Percentiles rank a stretch among this genome's conserved stretches.
Conservation (phyloP, 2,113 vertebrate genomes). For the Gallinago paraguaiae region DNA sequence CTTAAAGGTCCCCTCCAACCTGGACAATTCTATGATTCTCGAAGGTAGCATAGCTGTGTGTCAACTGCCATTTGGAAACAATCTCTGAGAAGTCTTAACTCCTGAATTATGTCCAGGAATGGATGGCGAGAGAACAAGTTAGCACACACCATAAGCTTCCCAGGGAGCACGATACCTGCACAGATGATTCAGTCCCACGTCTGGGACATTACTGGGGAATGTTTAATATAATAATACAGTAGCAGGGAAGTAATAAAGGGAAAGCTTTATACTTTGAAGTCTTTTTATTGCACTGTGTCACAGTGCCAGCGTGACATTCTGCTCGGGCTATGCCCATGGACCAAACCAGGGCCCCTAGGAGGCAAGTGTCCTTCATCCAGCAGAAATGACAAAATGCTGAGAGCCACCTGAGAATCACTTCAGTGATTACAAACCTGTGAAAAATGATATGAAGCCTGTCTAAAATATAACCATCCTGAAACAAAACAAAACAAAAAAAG, state of each 20-base stretch:
- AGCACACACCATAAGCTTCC: background rate
- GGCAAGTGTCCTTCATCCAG: accelerated
- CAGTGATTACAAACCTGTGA: background rate
- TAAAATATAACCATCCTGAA: background rate
- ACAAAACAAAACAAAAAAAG: background rate
- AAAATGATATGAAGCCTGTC: background rate
- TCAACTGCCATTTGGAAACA: background rate
- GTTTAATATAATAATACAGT: background rate
- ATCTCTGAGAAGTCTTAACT: background rate
- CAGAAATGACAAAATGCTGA: background rate
- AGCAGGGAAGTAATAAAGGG: background rate
- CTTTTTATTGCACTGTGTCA: background rate
- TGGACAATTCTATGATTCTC: background rate
- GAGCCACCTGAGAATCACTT: background rate
- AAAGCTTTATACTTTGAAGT: background rate
- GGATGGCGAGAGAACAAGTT: background rate
- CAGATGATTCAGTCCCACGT: background rate
- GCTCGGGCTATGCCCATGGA: accelerated
- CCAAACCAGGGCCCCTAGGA: accelerated
- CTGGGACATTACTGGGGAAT: background rate
- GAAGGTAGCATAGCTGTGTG: background rate
- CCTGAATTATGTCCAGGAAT: background rate
- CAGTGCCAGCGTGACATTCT: background rate
- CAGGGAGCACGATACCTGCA: background rate
- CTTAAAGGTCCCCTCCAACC: too few relatives aligned